A percentile compares a stretch with the other conserved stretches of the same genome.
phyloP scores from a whole-genome alignment of 2,113 vertebrate genomes.

The Lagopus muta region DNA sequence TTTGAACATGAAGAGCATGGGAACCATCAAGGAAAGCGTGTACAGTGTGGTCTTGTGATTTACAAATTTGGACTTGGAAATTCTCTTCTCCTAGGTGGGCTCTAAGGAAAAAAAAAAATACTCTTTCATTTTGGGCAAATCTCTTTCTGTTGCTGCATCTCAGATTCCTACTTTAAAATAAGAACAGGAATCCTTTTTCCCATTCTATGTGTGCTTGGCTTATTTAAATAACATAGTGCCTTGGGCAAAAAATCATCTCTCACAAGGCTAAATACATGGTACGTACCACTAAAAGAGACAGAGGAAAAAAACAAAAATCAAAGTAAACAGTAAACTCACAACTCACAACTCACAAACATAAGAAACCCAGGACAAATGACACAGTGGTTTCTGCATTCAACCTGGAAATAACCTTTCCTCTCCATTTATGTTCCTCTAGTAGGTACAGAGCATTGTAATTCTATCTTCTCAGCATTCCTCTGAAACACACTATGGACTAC shows the following conservation, averaged over 20 bases:
- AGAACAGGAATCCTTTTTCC: not conserved
- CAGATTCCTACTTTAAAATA: not conserved
- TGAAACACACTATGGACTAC: not conserved
- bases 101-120: not conserved
- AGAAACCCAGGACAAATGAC: not conserved
- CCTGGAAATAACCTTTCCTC: constrained; percentile 4
- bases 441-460: not conserved
- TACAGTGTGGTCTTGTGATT: not conserved
- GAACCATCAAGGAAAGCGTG: not conserved
- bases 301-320: not conserved
- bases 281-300: not conserved
- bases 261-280: not conserved
- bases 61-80: not conserved
- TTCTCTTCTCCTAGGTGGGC: not conserved
- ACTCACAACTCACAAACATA: not conserved
- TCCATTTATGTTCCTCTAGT: not conserved
- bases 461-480: not conserved
- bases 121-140: not conserved
- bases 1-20: not conserved
- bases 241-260: constrained; percentile 1
- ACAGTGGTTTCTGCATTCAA: not conserved
- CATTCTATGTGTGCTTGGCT: not conserved
- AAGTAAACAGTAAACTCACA: constrained; percentile 31
- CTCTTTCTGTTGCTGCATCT: not conserved
- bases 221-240: constrained; percentile 35